phyloP scores from a whole-genome alignment of 2,113 vertebrate genomes.

The Pygoscelis antarcticus region DNA sequence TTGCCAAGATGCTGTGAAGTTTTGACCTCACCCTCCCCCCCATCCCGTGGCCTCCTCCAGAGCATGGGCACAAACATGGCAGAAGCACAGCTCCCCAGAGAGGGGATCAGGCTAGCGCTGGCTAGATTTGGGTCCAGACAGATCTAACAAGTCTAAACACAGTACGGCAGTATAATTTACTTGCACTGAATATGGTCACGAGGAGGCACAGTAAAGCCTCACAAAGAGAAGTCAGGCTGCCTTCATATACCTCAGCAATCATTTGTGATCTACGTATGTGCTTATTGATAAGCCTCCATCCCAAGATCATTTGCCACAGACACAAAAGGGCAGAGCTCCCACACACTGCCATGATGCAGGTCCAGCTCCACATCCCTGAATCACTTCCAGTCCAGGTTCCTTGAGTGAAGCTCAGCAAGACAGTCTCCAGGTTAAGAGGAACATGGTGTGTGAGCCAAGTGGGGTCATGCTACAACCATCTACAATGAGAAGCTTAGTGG shows the following conservation, averaged over 20 bases:
- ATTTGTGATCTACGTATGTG: no score
- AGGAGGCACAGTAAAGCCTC: not conserved
- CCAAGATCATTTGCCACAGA: not conserved
- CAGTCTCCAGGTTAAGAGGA: not conserved
- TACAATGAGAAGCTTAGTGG: not conserved
- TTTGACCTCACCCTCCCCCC: not conserved
- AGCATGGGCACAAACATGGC: not conserved
- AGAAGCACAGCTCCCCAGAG: not conserved
- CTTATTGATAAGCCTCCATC: not conserved
- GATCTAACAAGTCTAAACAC: not conserved
- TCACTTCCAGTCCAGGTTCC: not conserved
- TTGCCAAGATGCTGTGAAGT: not conserved
- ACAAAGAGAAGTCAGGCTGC: not conserved
- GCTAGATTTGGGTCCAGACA: not conserved
- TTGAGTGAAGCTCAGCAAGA: not conserved
- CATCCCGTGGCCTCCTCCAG: not conserved
- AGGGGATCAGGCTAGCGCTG: rapidly evolving
- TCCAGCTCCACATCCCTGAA: not conserved
- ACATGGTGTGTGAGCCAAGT: not conserved
- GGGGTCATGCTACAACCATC: not conserved
- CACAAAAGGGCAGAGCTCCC: not conserved
- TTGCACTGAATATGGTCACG: not conserved
- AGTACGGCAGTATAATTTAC: not conserved
- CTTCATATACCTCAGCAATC: not conserved
- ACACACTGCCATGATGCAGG: not conserved